Percentiles rank a stretch among this genome's conserved stretches.
Evolutionary conservation across 2,797 vertebrate genomes (phyloP).

Genomic region (Vireo griseus): DNA sequence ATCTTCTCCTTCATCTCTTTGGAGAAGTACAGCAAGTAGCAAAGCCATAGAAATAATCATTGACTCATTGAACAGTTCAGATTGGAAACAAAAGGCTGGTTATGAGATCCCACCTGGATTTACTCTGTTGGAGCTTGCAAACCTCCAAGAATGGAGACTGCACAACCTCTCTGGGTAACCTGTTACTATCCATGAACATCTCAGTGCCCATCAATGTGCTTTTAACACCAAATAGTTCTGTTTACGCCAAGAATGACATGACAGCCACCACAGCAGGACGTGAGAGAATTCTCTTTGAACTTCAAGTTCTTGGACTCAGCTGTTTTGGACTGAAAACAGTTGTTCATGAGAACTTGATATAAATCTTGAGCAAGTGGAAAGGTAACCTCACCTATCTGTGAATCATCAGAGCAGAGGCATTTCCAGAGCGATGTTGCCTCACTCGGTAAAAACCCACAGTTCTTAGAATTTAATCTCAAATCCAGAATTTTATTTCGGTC

Average conservation of each 20-base stretch:
- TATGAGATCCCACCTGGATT: not conserved
- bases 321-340: not conserved
- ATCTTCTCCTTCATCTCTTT: not conserved
- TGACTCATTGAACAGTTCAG: not conserved
- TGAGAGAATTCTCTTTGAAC: not conserved
- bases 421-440: not conserved
- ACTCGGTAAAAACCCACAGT: not conserved
- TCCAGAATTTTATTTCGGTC: not conserved
- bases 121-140: not conserved
- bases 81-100: not conserved
- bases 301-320: not conserved
- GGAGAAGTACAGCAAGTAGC: not conserved
- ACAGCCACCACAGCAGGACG: not conserved
- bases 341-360: not conserved
- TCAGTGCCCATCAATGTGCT: not conserved
- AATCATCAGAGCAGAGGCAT: not conserved
- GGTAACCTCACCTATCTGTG: not conserved
- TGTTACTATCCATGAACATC: not conserved
- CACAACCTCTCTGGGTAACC: not conserved
- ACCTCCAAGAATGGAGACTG: not conserved
- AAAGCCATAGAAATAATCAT: not conserved
- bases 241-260: fast-evolving
- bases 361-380: not conserved
- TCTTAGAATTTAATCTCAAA: constrained; percentile 35
- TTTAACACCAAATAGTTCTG: not conserved